A percentile compares a stretch with the other conserved stretches of the same genome.
phyloP scores from a whole-genome alignment of 1,140 invertebrate genomes.

The Philopotamus ludificatus region DNA sequence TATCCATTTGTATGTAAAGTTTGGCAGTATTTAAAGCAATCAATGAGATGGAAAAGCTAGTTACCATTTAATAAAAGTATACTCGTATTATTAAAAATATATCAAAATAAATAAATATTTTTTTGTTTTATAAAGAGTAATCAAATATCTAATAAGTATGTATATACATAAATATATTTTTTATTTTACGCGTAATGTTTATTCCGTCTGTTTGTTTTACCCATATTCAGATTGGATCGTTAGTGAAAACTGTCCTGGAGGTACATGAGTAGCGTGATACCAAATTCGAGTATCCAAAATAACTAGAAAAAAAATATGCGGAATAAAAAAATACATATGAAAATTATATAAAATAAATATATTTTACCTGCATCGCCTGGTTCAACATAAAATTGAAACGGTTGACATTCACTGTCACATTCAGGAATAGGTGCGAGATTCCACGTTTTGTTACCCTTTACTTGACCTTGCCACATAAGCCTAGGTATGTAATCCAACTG shows the following conservation, averaged over 20 bases:
- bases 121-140: too few species aligned
- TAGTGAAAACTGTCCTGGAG: slow-evolving; percentile 81
- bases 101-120: too few species aligned
- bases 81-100: too few species aligned
- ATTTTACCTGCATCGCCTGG: slow-evolving; percentile 81
- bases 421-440: slow-evolving; percentile 82
- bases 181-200: too few species aligned
- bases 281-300: slow-evolving; percentile 88
- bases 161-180: too few species aligned
- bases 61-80: too few species aligned
- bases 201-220: too few species aligned
- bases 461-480: slow-evolving; percentile 92
- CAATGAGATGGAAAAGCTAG: too few species aligned
- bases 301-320: slow-evolving; percentile 59
- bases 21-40: too few species aligned
- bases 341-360: slow-evolving; percentile 32
- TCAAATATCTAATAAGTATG: too few species aligned
- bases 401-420: slow-evolving; percentile 76
- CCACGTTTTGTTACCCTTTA: slow-evolving; percentile 85
- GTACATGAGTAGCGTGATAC: slow-evolving; percentile 86
- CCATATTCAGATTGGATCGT: slow-evolving; percentile 93
- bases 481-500: slow-evolving; percentile 90
- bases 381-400: slow-evolving; percentile 75
- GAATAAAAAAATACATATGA: slow-evolving; percentile 28
- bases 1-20: too few species aligned